These are phyloP conservation scores for Eueremaeus valkanovi DNA, from an alignment of 2,888 invertebrate species.

Conservation along the genomic window DNA sequence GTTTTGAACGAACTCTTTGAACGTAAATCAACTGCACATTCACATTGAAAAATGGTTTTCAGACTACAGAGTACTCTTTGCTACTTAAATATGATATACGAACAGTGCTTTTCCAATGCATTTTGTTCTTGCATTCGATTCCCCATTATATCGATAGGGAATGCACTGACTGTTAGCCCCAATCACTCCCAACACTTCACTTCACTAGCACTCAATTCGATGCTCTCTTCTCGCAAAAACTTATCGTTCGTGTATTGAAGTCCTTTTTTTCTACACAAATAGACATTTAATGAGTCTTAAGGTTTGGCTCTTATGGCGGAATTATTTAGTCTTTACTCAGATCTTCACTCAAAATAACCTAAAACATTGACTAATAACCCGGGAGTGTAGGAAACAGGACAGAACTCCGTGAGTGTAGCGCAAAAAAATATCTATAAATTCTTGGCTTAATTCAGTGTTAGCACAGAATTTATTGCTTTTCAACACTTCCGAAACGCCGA, in stretches of 20 bases:
- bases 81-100: too few species aligned
- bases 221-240: neutral
- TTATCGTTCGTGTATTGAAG: too few species aligned
- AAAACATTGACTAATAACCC: too few species aligned
- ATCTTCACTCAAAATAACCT: neutral
- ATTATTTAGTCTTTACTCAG: neutral
- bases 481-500: neutral
- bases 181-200: neutral
- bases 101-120: too few species aligned
- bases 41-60: too few species aligned
- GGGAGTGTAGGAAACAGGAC: neutral
- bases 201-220: neutral
- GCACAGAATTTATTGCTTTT: slow-evolving; percentile 27
- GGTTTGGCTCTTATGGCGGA: neutral
- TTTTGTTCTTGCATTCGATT: neutral
- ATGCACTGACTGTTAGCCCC: neutral
- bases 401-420: too few species aligned
- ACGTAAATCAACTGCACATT: neutral
- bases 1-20: neutral
- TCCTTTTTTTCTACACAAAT: neutral
- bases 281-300: slow-evolving; percentile 19
- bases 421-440: neutral
- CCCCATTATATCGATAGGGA: neutral
- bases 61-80: too few species aligned
- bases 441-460: too few species aligned